phyloP scores from a whole-genome alignment of 2,113 vertebrate genomes.

The Heteronetta atricapilla region DNA sequence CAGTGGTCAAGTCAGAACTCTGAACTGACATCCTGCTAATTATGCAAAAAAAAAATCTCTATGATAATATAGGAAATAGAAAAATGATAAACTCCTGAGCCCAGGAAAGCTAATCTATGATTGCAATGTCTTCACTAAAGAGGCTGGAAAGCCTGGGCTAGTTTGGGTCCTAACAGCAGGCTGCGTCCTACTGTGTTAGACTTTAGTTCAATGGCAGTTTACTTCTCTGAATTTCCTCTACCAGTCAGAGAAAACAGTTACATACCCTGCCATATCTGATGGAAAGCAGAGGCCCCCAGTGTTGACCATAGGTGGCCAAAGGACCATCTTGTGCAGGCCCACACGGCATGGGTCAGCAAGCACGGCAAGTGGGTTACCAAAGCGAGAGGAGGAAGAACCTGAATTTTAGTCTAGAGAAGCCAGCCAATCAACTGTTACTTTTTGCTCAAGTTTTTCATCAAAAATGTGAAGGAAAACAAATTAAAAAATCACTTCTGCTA shows the following conservation, averaged over 20 bases:
- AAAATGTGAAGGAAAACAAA: background rate
- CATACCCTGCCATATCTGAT: background rate
- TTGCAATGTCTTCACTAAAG: background rate
- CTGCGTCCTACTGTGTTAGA: background rate
- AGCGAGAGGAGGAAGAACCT: background rate
- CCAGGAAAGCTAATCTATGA: background rate
- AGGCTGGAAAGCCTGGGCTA: background rate
- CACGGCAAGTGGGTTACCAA: background rate
- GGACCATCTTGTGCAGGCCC: background rate
- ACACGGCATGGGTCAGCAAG: background rate
- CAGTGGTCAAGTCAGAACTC: background rate
- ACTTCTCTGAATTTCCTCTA: background rate
- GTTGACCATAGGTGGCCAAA: background rate
- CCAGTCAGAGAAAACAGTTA: background rate
- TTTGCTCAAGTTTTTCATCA: background rate
- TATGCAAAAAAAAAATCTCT: background rate
- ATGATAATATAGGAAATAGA: background rate
- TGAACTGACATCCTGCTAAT: background rate
- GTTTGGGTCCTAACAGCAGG: background rate
- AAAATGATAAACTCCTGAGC: background rate
- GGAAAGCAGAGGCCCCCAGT: background rate
- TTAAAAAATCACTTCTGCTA: background rate
- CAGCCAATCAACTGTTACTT: background rate
- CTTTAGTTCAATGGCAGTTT: background rate
- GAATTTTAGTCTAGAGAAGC: background rate